Evolutionary conservation across 2,113 vertebrate species (phyloP).

Genomic region (Alethe diademata): DNA sequence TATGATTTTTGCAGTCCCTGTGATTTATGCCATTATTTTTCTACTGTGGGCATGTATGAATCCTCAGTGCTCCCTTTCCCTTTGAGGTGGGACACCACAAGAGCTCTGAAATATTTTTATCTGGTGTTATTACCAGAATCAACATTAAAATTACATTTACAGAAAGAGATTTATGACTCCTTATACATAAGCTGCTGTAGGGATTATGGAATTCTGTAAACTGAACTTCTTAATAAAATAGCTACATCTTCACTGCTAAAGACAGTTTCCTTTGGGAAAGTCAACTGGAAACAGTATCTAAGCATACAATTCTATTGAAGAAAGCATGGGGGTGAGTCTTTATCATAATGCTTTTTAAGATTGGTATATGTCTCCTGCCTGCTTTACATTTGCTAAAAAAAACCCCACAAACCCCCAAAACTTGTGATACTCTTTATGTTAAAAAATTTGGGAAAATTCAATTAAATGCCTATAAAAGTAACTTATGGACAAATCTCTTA

Average conservation of each 20-base stretch:
- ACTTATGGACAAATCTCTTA: background rate
- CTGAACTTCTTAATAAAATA: background rate
- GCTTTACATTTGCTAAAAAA: background rate
- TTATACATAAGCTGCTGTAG: background rate
- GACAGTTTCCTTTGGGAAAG: background rate
- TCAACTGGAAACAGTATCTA: background rate
- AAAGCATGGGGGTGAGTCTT: background rate
- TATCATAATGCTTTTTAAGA: background rate
- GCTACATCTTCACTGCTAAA: background rate
- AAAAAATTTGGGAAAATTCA: background rate
- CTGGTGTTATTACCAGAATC: background rate
- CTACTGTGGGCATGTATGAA: background rate
- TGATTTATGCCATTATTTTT: background rate
- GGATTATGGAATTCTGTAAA: background rate
- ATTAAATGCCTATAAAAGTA: background rate
- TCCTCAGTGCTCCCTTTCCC: background rate
- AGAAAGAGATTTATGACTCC: background rate
- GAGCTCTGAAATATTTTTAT: background rate
- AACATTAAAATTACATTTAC: background rate
- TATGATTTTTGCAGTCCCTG: background rate
- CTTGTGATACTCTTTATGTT: background rate
- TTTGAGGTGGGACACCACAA: background rate
- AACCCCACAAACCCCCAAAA: rapidly evolving
- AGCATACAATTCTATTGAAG: background rate
- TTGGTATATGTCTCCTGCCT: background rate